Percentiles rank a stretch among this genome's conserved stretches.
Conservation (phyloP, 2,797 vertebrate genomes). For the Helarctos malayanus region DNA sequence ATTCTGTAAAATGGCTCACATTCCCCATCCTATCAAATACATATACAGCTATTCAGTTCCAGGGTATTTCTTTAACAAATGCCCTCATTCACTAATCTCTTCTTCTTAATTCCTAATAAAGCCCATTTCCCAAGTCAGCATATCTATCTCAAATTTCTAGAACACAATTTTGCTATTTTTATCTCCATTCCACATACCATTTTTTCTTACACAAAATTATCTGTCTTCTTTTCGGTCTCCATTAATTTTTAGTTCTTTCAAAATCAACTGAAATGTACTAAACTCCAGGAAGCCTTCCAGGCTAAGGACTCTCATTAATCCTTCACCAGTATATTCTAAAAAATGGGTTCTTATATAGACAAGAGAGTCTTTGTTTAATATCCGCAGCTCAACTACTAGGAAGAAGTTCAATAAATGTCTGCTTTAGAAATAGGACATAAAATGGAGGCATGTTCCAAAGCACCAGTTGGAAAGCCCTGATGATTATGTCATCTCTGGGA, state of each 20-base stretch:
- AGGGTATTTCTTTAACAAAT: neutral
- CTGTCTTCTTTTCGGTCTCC: neutral
- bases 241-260: conserved; percentile 47
- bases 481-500: neutral
- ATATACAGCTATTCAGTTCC: neutral
- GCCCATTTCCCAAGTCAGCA: neutral
- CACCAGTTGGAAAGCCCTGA: neutral
- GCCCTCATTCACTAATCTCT: neutral
- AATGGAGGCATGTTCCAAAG: neutral
- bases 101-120: neutral
- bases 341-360: neutral
- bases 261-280: neutral
- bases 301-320: neutral
- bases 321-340: conserved; percentile 4
- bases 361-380: conserved; percentile 22
- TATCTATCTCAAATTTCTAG: neutral
- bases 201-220: neutral
- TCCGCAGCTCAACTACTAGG: neutral
- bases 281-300: neutral
- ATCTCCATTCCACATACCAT: neutral
- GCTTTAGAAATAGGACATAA: neutral
- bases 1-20: neutral
- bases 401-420: conserved; percentile 38
- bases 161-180: neutral
- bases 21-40: neutral